Base-by-base conservation (phyloP, 1,140 invertebrate species). In the Chymomyza costata region DNA sequence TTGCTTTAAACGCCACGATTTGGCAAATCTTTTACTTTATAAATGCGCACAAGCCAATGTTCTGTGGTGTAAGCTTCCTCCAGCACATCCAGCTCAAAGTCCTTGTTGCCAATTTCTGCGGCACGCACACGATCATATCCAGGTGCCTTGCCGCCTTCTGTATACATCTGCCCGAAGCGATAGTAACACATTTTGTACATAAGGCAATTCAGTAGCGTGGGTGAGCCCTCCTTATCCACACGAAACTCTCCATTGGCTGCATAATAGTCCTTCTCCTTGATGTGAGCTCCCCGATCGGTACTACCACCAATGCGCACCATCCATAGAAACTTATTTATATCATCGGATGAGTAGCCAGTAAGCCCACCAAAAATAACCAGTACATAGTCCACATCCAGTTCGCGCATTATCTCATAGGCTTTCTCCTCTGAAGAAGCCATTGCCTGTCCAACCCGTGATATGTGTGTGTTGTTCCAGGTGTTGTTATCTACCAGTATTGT, bases 391-490 rank as follows among this genome's bases (percentile, higher is more conserved):
- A 99, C 97, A 87, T 99, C 97, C 28, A 99, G 86, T 86, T 99
- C 97, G 60, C 90, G 88, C 97, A 99, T 99, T 63, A 99, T 99
- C 87, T 97, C 94, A 85, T 98, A 98, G 3, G 97, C 97, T 80
- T 95, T 94, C 59, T 98, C 96, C 87, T 99, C 97, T 2, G 93
- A 90, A 48, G 95, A 97, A 8, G 97, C 95, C 97, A 99, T 99
- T 2, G 97, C 97, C 86, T 99, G 96, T 0, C 97, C 97, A 8
- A 99, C 97, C 51, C 96, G 88, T 11, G 95, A 97, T 82, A 99
- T 99, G 86, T 99, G 97, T 5, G 97, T 98, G 87, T 99, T 99
- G 87, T 99, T 99, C 97, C 97, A 99, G 6, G 97, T 99, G 83
- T 99, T 99, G 86, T 99, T 99, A 86, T 99, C 97, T n/a, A 99